Percentiles rank a stretch among this genome's conserved stretches.
These are phyloP conservation scores for Bombus affinis DNA, from an alignment of 1,140 invertebrate genomes.

Conservation along the genomic window DNA sequence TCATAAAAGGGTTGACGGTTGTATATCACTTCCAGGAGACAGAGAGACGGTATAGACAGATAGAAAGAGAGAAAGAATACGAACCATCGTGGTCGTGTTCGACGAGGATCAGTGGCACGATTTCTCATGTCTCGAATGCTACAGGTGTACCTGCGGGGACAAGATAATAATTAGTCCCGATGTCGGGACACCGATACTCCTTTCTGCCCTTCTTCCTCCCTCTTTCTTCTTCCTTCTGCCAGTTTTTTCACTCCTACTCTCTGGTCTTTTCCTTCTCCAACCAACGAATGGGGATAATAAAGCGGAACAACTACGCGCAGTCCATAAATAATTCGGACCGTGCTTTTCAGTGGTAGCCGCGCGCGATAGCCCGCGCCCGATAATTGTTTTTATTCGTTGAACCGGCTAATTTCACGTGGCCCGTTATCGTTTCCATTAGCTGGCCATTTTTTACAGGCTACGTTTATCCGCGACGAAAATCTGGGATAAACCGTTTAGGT, in stretches of 20 bases:
- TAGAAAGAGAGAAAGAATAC: conserved; percentile 13
- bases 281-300: conserved; percentile 40
- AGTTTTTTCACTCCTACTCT: background rate
- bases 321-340: conserved; percentile 68
- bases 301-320: conserved; percentile 40
- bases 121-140: conserved; percentile 40
- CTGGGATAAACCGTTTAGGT: conserved; percentile 13
- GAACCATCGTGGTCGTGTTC: conserved; percentile 40
- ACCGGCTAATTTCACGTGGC: conserved; percentile 25
- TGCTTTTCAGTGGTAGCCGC: conserved; percentile 2
- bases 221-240: background rate
- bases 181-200: conserved; percentile 58
- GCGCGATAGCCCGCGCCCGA: background rate
- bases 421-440: conserved; percentile 26
- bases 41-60: background rate
- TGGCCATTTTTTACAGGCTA: background rate
- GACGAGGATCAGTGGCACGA: conserved; percentile 44
- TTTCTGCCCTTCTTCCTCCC: background rate
- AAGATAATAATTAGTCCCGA: conserved; percentile 74
- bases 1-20: conserved; percentile 71
- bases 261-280: background rate
- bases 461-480: conserved; percentile 10
- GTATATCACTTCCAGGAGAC: conserved; percentile 64
- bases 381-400: conserved; percentile 32
- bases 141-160: conserved; percentile 61